phyloP scores from a whole-genome alignment of 2,797 vertebrate species.

The Trachops cirrhosus region DNA sequence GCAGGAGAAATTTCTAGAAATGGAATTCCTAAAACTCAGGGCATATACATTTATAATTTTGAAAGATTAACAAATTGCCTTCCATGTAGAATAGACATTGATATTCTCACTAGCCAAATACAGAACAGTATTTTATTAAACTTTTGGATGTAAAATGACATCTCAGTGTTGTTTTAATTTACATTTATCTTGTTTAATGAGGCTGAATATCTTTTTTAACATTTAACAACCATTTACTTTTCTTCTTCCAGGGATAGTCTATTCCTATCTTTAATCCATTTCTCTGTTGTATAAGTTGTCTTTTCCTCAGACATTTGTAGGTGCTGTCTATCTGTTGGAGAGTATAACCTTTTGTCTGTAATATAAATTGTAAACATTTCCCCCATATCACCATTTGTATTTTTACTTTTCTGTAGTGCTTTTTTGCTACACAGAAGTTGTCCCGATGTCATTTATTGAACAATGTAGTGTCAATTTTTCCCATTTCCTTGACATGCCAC shows the following conservation, averaged over 20 bases:
- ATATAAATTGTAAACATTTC: neutral
- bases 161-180: neutral
- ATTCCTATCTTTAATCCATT: neutral
- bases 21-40: neutral
- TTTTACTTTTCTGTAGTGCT: neutral
- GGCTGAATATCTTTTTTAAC: neutral
- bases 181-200: neutral
- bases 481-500: neutral
- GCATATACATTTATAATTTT: neutral
- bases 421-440: neutral
- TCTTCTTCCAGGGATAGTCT: neutral
- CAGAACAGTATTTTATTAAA: neutral
- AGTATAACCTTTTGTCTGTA: neutral
- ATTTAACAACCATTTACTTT: neutral
- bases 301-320: neutral
- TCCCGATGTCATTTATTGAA: neutral
- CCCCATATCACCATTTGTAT: neutral
- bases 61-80: neutral
- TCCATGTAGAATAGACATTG: neutral
- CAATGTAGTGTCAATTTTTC: neutral
- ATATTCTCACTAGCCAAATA: neutral
- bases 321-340: neutral
- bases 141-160: neutral
- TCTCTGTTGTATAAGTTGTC: neutral
- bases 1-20: neutral